Base-by-base conservation (phyloP, 2,888 invertebrate species). In the Hirtodrosophila confusa region DNA sequence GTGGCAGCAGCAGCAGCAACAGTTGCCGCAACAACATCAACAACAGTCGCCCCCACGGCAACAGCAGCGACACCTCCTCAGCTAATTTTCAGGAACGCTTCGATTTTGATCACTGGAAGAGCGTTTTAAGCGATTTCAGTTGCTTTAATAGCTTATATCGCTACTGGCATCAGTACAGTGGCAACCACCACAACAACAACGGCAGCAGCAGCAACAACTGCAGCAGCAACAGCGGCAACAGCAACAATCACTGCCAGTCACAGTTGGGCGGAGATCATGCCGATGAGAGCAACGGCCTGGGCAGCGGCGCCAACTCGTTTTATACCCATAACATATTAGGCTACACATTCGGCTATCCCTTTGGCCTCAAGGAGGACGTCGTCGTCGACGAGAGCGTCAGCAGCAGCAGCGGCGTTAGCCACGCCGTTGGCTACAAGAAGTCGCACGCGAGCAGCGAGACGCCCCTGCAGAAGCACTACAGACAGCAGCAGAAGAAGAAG, bases 81-180 rank as follows among this genome's bases (percentile, higher is more conserved):
- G 90, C 89, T n/a, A 86, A 90, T 61, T 91, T 91, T 58, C 91
- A 90, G 67, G 89, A 90, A 47, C 90, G 90, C 39, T 90, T 93
- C 76, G 92, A 92, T 90, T 93, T 93, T 87, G 91, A 93, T 77
- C 92, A 94, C 83, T 93, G 94, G 90, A 95, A 95, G 93, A 94
- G 94, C 90, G 93, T 94, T 89, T 92, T 95, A 87, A 94, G 93
- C 91, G 94, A 93, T 92, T 93, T 92, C 35, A 90, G 90, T 77
- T 91, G 92, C 70, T 87, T 92, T 54, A 86, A 90, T 57, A 88
- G 87, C 37, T 57, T 91, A 33, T 90, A 90, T 65, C 89, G 89
- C 65, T 90, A 89, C 43, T 89, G 90, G 85, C 80, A 88, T 61
- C 88, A 90, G 36, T 85, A 85, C 53, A 69, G 48, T 48, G 62